These are phyloP conservation scores for Calliopsis andreniformis DNA, from an alignment of 1,140 invertebrate species.

Conservation along the genomic window DNA sequence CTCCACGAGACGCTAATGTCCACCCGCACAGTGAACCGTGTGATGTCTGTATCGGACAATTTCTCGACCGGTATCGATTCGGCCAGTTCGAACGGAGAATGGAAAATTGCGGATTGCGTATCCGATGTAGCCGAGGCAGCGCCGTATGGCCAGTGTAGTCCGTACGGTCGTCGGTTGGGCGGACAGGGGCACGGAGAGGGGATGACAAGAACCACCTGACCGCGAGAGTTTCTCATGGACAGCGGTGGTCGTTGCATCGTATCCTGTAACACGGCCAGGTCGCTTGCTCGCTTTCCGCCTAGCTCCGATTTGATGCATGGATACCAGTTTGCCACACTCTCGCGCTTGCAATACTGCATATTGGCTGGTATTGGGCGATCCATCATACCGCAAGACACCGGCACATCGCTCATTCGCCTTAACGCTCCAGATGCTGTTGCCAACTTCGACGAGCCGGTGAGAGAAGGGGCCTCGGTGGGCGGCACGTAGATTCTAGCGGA, in stretches of 20 bases:
- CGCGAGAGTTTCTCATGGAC: constrained; percentile 39
- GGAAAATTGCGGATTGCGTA: constrained; percentile 32
- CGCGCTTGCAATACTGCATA: constrained; percentile 72
- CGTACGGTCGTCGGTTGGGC: neutral
- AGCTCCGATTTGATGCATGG: constrained; percentile 72
- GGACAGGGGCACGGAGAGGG: neutral
- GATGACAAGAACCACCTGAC: constrained; percentile 53
- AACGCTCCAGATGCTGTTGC: constrained; percentile 73
- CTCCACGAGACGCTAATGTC: too few species aligned
- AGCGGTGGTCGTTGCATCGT: constrained; percentile 13
- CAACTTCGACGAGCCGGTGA: constrained; percentile 61
- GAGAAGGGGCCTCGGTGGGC: neutral
- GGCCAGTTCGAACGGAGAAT: neutral
- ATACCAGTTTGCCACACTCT: constrained; percentile 72
- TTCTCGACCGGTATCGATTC: constrained; percentile 25
- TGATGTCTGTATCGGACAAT: constrained; percentile 1
- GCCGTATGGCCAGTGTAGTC: constrained; percentile 38
- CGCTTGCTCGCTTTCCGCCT: neutral
- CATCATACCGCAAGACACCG: constrained; percentile 74
- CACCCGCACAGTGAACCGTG: neutral
- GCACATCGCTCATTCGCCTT: constrained; percentile 76
- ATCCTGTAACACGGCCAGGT: constrained; percentile 19
- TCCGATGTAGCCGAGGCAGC: constrained; percentile 33
- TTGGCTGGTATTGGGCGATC: constrained; percentile 77
- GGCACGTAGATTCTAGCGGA: constrained; percentile 18